Base-by-base conservation (phyloP, 92 coral and sea anemone species). In the Bergia sp. region DNA sequence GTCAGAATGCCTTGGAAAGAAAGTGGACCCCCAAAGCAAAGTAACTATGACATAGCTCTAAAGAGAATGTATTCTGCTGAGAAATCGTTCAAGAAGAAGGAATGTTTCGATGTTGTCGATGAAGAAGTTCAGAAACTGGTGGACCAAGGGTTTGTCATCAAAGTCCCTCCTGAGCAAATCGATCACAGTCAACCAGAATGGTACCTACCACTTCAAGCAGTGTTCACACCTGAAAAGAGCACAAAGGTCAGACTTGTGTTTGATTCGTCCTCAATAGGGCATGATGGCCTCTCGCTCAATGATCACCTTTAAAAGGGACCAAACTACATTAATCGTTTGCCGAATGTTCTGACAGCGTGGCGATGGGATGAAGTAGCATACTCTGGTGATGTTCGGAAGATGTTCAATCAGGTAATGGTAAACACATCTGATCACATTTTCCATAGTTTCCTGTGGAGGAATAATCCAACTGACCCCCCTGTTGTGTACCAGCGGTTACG, bases 371-470 rank as follows among this genome's bases (percentile, higher is more conserved):
- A 82, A 4, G 87, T 89, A 3, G 92, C 89, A 21, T 91, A 89
- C 73, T 75, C 89, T 7, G 91, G 93, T 39, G 91, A 92, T 73
- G 72, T 94, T 16, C 81, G 90, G 12, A 91, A 91, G 71, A 89
- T 93, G 96, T 91, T 93, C 47, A 93, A 91, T 41, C 93, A 92
- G 79, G 73, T 94, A 1, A 6, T 83, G 86, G 82, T 92, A 13
- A 93, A 92, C 49, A 94, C 93, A 72, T 90, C 88, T 18, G 92
- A 94, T 53, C 96, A 90, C 82, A 82, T 94, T 44, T 94, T 74
- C 44, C 95, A 93, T 80, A 41, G 96, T 38, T 94, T 94, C 90
- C 82, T 94, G 18, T 90, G 90, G 93, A 92, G 94, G 81, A 69
- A 77, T 57, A 92, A 42, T 18, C 42, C 82, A 79, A 66, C 23